phyloP scores from a whole-genome alignment of 2,113 vertebrate genomes.

The Oncorhynchus tshawytscha region DNA sequence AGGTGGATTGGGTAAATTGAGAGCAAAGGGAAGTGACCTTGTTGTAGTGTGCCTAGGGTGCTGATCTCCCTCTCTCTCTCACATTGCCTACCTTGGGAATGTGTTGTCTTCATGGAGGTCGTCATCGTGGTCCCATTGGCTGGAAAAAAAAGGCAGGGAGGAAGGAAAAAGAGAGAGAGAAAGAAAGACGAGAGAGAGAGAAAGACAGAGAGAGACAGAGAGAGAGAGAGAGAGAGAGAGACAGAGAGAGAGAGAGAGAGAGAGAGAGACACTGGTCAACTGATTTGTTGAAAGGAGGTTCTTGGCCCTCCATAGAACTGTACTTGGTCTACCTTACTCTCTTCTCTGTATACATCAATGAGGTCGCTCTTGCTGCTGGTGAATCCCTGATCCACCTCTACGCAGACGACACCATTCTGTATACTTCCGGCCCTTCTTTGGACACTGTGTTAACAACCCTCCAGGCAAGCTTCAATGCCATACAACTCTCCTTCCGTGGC shows the following conservation, averaged over 20 bases:
- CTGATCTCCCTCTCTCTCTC: constrained; percentile 12
- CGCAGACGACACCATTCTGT: too few species aligned
- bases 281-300: constrained; percentile 70
- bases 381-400: too few species aligned
- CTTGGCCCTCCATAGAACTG: constrained; percentile 60
- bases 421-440: too few species aligned
- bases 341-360: too few species aligned
- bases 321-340: too few species aligned
- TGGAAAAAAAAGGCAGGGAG: constrained; percentile 49
- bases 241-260: too few species aligned
- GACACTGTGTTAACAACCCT: too few species aligned
- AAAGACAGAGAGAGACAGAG: constrained; percentile 30
- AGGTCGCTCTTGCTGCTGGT: too few species aligned
- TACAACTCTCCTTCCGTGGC: too few species aligned
- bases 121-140: constrained; percentile 41
- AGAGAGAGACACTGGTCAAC: constrained; percentile 33
- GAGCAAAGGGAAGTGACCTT: constrained; percentile 55
- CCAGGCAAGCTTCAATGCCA: too few species aligned
- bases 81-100: constrained; percentile 62
- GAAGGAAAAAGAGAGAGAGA: background rate
- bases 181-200: constrained; percentile 4
- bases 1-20: constrained; percentile 55
- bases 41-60: constrained; percentile 44
- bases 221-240: too few species aligned
- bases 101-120: background rate